These are phyloP conservation scores for Probosciger aterrimus DNA, from an alignment of 2,113 vertebrate species.

Conservation along the genomic window DNA sequence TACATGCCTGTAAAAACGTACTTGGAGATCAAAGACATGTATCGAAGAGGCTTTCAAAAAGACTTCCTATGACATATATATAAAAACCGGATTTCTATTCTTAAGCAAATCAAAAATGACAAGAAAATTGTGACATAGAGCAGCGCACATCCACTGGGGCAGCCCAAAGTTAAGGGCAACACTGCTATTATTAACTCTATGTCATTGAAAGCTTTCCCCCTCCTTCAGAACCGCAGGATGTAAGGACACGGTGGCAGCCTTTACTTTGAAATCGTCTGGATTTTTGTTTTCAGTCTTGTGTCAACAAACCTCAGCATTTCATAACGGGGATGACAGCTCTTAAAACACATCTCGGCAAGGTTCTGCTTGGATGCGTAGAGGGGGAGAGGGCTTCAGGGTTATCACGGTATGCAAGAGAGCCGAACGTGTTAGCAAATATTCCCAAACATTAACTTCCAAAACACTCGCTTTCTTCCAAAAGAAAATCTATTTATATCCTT, in stretches of 20 bases:
- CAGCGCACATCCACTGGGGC: not conserved
- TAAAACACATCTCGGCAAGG: conserved; percentile 8
- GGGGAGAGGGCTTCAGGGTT: not conserved
- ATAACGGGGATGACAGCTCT: not conserved
- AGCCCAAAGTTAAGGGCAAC: conserved; percentile 53
- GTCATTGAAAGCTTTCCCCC: conserved; percentile 53
- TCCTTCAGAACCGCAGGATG: conserved; percentile 18
- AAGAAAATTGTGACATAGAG: conserved; percentile 32
- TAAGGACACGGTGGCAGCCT: conserved; percentile 16
- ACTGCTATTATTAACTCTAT: conserved; percentile 45
- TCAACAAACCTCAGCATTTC: conserved; percentile 45
- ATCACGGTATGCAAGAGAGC: not conserved
- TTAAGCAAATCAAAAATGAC: conserved; percentile 15
- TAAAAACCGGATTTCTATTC: not conserved
- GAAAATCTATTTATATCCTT: conserved; percentile 44
- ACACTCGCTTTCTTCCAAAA: not conserved
- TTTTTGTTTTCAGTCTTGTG: not conserved
- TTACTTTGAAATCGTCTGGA: not conserved
- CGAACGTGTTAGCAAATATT: not conserved
- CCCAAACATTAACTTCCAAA: not conserved
- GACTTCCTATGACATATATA: not conserved
- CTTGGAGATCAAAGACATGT: conserved; percentile 12
- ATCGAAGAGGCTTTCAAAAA: conserved; percentile 21
- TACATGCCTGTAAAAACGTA: not conserved
- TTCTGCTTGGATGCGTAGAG: not conserved